Evolutionary conservation across 2,113 vertebrate genomes (phyloP).

Genomic region (Amphiprion percula): DNA sequence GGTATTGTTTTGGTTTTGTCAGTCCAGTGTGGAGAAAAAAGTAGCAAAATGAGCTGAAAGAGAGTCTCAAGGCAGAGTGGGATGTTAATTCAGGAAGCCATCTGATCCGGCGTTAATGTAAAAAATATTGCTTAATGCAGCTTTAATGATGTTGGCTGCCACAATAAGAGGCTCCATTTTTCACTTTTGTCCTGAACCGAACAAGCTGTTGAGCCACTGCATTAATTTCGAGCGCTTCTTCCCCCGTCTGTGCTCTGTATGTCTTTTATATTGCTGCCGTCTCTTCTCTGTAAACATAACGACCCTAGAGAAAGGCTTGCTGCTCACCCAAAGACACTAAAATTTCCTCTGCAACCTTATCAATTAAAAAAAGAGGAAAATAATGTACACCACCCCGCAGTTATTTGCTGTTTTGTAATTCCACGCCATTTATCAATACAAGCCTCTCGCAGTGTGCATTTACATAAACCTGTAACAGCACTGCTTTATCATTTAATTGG

Average conservation of each 20-base stretch:
- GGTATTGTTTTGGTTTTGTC: constrained; percentile 21
- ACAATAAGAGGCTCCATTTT: constrained; percentile 62
- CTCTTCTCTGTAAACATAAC: constrained; percentile 51
- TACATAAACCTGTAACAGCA: constrained; percentile 82
- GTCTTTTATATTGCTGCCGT: constrained; percentile 41
- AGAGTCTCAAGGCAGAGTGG: constrained; percentile 22
- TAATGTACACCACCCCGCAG: constrained; percentile 72
- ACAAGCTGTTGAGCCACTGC: constrained; percentile 50
- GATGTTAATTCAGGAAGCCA: constrained; percentile 51
- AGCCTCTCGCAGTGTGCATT: constrained; percentile 72
- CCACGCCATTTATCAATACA: constrained; percentile 78
- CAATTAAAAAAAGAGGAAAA: constrained; percentile 74
- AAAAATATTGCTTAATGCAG: constrained; percentile 65
- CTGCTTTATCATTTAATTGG: constrained; percentile 84
- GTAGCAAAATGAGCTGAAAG: constrained; percentile 14
- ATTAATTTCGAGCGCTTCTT: constrained; percentile 43
- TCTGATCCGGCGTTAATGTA: constrained; percentile 60
- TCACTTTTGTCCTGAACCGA: constrained; percentile 52
- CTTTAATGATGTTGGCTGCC: constrained; percentile 71
- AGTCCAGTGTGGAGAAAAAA: constrained; percentile 2
- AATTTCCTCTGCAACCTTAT: constrained; percentile 68
- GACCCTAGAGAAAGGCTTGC: constrained; percentile 59
- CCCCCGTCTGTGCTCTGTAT: constrained; percentile 8
- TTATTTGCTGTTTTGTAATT: constrained; percentile 83
- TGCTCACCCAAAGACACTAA: constrained; percentile 48